phyloP scores from a whole-genome alignment of 2,113 vertebrate genomes.

The Tautogolabrus adspersus region DNA sequence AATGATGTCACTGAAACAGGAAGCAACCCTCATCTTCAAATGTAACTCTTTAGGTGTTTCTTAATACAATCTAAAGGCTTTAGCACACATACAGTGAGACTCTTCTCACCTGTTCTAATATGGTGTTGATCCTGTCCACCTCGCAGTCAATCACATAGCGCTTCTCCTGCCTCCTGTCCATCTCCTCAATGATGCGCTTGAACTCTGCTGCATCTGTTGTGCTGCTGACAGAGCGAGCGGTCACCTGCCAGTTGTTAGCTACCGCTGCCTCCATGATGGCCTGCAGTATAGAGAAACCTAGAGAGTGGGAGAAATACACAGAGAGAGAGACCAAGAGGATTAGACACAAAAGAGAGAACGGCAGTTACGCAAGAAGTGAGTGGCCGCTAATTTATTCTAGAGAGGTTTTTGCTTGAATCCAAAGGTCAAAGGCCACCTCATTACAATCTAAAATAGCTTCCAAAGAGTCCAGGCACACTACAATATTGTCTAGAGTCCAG shows the following conservation, averaged over 20 bases:
- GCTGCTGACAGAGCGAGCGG: conserved; percentile 95
- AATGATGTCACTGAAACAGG: neutral
- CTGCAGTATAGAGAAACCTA: conserved; percentile 98
- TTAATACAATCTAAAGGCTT: neutral
- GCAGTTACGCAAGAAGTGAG: conserved; percentile 41
- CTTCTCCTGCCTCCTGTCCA: conserved; percentile 98
- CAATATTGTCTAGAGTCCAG: conserved; percentile 52
- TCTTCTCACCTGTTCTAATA: conserved; percentile 94
- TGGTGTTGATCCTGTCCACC: conserved; percentile 95
- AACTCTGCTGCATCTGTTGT: conserved; percentile 96
- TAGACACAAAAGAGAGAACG: conserved; percentile 21
- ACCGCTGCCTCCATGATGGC: conserved; percentile 99
- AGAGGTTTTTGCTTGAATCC: conserved; percentile 55
- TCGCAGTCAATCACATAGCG: conserved; percentile 98
- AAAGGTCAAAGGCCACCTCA: conserved; percentile 69
- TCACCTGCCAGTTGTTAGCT: conserved; percentile 99
- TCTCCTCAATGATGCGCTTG: conserved; percentile 97
- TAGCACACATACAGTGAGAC: neutral
- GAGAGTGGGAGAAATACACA: conserved; percentile 27
- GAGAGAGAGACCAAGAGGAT: conserved; percentile 35
- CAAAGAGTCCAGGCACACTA: conserved; percentile 38
- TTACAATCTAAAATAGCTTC: conserved; percentile 71
- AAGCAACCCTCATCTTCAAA: neutral
- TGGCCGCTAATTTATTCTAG: conserved; percentile 65
- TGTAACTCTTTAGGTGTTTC: too few species aligned